Conservation (phyloP, 2,797 vertebrate genomes). For the Carapus acus region DNA sequence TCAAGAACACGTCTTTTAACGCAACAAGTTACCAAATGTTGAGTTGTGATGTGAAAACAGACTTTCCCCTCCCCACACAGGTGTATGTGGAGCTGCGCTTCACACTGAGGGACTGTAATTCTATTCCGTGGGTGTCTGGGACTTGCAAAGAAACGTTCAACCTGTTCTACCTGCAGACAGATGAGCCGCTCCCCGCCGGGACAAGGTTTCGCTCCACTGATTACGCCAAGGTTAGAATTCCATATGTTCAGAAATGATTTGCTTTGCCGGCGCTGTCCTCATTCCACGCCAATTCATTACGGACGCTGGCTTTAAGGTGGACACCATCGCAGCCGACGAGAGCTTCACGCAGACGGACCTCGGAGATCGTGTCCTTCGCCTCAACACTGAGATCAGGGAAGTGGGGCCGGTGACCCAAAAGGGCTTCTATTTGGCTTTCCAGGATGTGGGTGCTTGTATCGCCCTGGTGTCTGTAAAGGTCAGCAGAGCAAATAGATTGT, state of each 20-base stretch:
- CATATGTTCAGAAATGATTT: background rate
- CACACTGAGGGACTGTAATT: slow-evolving; percentile 96
- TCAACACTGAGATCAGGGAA: slow-evolving; percentile 95
- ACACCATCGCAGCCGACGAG: slow-evolving; percentile 96
- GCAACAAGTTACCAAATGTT: too few relatives aligned
- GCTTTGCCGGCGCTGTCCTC: background rate
- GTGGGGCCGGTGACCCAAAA: slow-evolving; percentile 87
- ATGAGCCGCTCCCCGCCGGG: slow-evolving; percentile 78
- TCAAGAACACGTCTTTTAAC: background rate
- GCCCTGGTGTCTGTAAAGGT: slow-evolving; percentile 89
- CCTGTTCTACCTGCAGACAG: slow-evolving; percentile 90
- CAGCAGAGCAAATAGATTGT: slow-evolving; percentile 21
- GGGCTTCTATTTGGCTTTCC: slow-evolving; percentile 96
- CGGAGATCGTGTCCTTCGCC: slow-evolving; percentile 93
- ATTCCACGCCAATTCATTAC: background rate
- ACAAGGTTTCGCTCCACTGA: slow-evolving; percentile 84
- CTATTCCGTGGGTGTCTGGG: slow-evolving; percentile 95
- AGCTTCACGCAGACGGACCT: slow-evolving; percentile 98
- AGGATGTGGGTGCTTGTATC: slow-evolving; percentile 98
- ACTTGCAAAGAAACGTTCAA: slow-evolving; percentile 99
- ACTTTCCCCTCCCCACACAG: slow-evolving; percentile 28
- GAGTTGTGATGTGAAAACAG: too few relatives aligned
- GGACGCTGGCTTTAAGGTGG: slow-evolving; percentile 68
- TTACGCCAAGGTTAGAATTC: slow-evolving; percentile 77
- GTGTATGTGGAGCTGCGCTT: slow-evolving; percentile 97